Evolutionary conservation across 2,797 vertebrate genomes (phyloP).

Genomic region (Sebastes kiyomatsui): DNA sequence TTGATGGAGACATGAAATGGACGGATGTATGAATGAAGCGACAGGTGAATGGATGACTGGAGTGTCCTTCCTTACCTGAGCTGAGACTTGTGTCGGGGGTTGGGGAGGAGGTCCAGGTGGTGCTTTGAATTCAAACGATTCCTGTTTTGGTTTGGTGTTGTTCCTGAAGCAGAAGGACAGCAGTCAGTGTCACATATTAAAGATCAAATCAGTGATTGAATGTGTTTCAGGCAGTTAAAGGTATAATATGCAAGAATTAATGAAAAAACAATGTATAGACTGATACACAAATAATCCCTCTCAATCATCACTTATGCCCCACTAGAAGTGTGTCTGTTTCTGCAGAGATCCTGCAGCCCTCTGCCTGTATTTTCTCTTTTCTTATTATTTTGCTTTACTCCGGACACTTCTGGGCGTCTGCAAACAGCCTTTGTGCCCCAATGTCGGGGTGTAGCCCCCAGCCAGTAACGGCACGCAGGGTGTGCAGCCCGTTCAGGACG

Average conservation of each 20-base stretch:
- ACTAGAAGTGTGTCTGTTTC: no score
- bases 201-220: background rate
- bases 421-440: no score
- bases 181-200: background rate
- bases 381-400: no score
- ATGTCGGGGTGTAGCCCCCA: rapidly evolving
- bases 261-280: no score
- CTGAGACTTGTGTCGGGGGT: slow-evolving; percentile 81
- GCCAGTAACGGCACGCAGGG: no score
- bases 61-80: slow-evolving; percentile 85
- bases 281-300: no score
- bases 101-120: slow-evolving; percentile 82
- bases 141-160: slow-evolving; percentile 98
- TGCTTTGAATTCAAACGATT: slow-evolving; percentile 93
- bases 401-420: rapidly evolving
- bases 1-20: slow-evolving; percentile 25
- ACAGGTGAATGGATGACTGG: background rate
- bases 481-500: no score
- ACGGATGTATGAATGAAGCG: background rate
- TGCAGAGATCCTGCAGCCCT: no score
- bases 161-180: slow-evolving; percentile 80
- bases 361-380: no score
- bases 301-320: no score
- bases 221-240: no score
- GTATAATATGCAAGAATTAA: no score